Evolutionary conservation across 1,140 invertebrate genomes (phyloP).

Genomic region (Solenopsis fugax): DNA sequence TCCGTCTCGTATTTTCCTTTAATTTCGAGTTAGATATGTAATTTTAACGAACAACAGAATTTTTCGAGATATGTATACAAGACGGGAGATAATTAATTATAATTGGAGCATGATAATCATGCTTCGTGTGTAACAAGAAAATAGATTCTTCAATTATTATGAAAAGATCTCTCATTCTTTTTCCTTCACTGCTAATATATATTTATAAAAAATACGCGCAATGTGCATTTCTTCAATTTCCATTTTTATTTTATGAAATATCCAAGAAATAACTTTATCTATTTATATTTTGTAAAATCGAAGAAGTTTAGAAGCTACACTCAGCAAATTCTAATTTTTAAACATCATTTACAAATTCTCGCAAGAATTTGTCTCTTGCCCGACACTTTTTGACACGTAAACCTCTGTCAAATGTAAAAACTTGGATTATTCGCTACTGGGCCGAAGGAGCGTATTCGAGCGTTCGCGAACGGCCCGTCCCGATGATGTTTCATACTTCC

Average conservation of each 20-base stretch:
- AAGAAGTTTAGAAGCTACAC: background rate
- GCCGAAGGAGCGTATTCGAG: background rate
- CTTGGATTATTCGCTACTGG: background rate
- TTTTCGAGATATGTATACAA: background rate
- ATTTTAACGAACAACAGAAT: slow-evolving; percentile 4
- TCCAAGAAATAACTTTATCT: background rate
- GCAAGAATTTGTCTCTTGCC: background rate
- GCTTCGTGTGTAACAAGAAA: background rate
- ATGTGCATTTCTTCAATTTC: background rate
- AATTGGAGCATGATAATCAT: slow-evolving; percentile 34
- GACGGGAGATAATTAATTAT: slow-evolving; percentile 27
- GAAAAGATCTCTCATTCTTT: background rate
- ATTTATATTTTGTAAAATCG: background rate
- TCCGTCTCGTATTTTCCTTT: slow-evolving; percentile 5
- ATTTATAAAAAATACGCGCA: background rate
- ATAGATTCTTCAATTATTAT: background rate
- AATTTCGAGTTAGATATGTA: slow-evolving; percentile 8
- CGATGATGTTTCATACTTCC: slow-evolving; percentile 67
- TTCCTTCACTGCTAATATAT: background rate
- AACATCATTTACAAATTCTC: slow-evolving; percentile 11
- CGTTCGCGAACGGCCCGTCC: background rate
- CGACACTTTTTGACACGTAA: background rate
- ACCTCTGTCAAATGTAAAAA: slow-evolving; percentile 3
- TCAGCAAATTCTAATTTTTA: background rate
- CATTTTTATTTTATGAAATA: background rate